Percentiles rank a stretch among this genome's conserved stretches.
These are phyloP conservation scores for Cryptoblepharus egeriae DNA, from an alignment of 2,797 vertebrate genomes.

Conservation along the genomic window DNA sequence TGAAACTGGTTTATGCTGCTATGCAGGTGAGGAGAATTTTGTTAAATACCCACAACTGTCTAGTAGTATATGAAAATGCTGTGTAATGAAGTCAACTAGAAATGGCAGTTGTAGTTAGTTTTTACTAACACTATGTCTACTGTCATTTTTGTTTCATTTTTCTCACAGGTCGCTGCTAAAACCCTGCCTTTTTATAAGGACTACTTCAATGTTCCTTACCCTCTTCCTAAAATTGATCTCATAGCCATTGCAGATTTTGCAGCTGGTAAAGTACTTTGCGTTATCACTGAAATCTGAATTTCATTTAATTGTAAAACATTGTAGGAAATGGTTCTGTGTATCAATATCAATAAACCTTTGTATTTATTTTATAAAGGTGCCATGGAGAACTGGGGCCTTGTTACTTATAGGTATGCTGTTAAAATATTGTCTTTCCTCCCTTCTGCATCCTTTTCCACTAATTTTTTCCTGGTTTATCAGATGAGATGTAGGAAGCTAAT, in stretches of 20 bases:
- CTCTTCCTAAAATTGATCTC: constrained; percentile 99
- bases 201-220: constrained; percentile 98
- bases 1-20: not conserved
- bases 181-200: constrained; percentile 99
- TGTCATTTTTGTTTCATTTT: constrained; percentile 53
- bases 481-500: constrained; percentile 42
- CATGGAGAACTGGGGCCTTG: constrained; percentile 99
- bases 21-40: not conserved
- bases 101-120: not conserved
- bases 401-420: constrained; percentile 94
- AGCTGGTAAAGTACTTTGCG: constrained; percentile 89
- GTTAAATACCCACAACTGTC: not conserved
- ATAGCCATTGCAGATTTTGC: constrained; percentile 99
- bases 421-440: constrained; percentile 65
- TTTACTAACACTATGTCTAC: constrained; percentile 38
- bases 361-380: constrained; percentile 90
- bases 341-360: constrained; percentile 72
- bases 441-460: constrained; percentile 58
- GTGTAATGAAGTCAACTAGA: not conserved
- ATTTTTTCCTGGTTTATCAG: constrained; percentile 50
- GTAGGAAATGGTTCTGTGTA: constrained; percentile 59
- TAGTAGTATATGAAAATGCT: not conserved
- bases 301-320: constrained; percentile 63
- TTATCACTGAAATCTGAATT: constrained; percentile 60
- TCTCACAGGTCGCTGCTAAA: constrained; percentile 94